phyloP scores from a whole-genome alignment of 2,113 vertebrate species.

The Australoheros scitulus region DNA sequence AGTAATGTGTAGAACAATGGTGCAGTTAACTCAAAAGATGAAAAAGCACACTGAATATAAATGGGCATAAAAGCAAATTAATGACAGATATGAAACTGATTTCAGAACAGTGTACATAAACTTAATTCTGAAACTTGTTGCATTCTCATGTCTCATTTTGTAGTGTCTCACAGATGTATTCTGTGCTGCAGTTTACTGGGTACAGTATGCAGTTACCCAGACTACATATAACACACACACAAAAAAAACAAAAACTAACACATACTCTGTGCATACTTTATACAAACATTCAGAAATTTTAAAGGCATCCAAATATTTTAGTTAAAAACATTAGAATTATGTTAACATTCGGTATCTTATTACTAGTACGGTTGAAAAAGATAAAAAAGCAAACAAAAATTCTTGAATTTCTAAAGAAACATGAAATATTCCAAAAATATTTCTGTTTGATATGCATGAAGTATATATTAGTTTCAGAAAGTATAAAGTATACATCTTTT shows the following conservation, averaged over 20 bases:
- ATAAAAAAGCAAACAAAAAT: conserved; percentile 65
- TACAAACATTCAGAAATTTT: conserved; percentile 63
- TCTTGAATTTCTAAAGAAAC: conserved; percentile 59
- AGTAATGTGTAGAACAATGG: conserved; percentile 51
- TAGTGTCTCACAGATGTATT: conserved; percentile 48
- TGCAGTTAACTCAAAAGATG: conserved; percentile 45
- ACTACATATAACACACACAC: conserved; percentile 17
- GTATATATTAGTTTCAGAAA: conserved; percentile 73
- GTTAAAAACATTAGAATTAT: conserved; percentile 66
- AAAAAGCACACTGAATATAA: conserved; percentile 48
- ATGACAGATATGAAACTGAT: conserved; percentile 38
- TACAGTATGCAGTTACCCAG: conserved; percentile 33
- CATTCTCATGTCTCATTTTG: conserved; percentile 36
- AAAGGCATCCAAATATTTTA: conserved; percentile 62
- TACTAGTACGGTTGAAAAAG: conserved; percentile 52
- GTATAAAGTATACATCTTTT: conserved; percentile 56
- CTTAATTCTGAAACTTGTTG: conserved; percentile 54
- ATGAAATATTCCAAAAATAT: conserved; percentile 69
- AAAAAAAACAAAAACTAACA: conserved; percentile 28
- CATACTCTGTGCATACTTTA: conserved; percentile 49
- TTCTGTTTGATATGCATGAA: conserved; percentile 58
- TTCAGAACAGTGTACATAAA: conserved; percentile 23
- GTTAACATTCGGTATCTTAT: conserved; percentile 57
- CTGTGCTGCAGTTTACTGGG: conserved; percentile 31
- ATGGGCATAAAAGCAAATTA: conserved; percentile 14